Evolutionary conservation across 2,888 invertebrate genomes (phyloP).

Genomic region (Sminthurinus aureus): DNA sequence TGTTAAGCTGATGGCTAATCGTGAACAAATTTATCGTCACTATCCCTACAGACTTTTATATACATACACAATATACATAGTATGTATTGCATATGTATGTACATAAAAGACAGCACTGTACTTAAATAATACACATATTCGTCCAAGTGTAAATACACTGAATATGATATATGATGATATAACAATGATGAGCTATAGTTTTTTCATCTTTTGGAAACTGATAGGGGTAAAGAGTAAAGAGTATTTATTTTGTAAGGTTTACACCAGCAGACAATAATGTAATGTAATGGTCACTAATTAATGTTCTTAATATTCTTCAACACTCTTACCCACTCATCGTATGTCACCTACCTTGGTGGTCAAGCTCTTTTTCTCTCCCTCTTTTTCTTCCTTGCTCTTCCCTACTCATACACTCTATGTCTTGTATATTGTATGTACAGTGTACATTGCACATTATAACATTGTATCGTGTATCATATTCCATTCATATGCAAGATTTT

Average conservation of each 20-base stretch:
- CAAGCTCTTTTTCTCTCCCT: conserved; percentile 19
- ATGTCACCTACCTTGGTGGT: conserved; percentile 38
- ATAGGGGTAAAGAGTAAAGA: background rate
- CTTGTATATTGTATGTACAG: background rate
- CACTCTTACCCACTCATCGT: conserved; percentile 34
- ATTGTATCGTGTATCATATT: background rate
- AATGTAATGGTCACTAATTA: conserved; percentile 39
- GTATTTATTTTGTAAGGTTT: background rate
- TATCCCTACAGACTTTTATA: background rate
- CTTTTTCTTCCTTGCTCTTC: background rate
- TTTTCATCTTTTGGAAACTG: background rate
- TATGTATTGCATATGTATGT: no score
- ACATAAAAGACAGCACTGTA: no score
- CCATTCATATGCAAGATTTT: no score
- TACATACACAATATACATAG: no score
- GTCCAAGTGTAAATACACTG: background rate
- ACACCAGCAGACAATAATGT: background rate
- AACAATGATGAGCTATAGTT: no score
- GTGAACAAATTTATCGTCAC: conserved; percentile 1
- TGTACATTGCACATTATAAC: no score
- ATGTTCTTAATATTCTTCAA: conserved; percentile 41
- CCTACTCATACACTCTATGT: background rate
- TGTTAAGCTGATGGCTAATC: background rate
- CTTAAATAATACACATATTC: background rate
- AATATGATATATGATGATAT: no score